Percentiles rank a stretch among this genome's conserved stretches.
These are phyloP conservation scores for Perizoma affinitatum DNA, from an alignment of 2,888 invertebrate genomes.

Conservation along the genomic window DNA sequence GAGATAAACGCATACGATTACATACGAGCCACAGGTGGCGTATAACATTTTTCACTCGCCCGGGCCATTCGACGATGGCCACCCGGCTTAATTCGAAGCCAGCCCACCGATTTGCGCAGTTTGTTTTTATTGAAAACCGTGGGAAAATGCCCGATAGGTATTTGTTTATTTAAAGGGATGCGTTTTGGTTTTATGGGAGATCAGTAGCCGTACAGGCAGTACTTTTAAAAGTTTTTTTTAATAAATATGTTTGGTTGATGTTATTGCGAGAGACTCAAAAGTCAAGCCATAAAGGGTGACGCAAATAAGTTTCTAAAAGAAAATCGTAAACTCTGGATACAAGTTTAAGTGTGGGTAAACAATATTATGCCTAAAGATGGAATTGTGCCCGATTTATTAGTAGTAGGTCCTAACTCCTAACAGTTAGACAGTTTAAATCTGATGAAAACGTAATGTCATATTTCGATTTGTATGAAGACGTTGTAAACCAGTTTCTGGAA, in stretches of 20 bases:
- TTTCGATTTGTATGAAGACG: too few relatives aligned
- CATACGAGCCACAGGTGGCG: slow-evolving; percentile 81
- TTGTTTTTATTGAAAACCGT: slow-evolving; percentile 75
- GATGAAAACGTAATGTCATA: too few relatives aligned
- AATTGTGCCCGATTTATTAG: too few relatives aligned
- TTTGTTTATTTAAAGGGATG: slow-evolving; percentile 41
- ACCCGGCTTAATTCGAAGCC: slow-evolving; percentile 70
- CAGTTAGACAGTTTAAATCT: too few relatives aligned
- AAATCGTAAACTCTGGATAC: too few relatives aligned
- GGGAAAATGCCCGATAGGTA: slow-evolving; percentile 54
- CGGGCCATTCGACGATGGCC: slow-evolving; percentile 59
- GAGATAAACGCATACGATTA: slow-evolving; percentile 83
- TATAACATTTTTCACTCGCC: slow-evolving; percentile 80
- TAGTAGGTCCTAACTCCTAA: too few relatives aligned
- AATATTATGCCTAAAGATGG: too few relatives aligned
- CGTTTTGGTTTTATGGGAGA: slow-evolving; percentile 17
- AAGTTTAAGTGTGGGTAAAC: too few relatives aligned
- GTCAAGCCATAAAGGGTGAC: too few relatives aligned
- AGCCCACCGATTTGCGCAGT: slow-evolving; percentile 67
- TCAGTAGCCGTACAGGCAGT: background rate
- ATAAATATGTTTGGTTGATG: background rate
- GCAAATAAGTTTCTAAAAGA: too few relatives aligned
- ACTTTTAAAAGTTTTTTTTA: background rate
- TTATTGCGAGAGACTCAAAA: too few relatives aligned
- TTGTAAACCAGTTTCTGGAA: too few relatives aligned